phyloP scores from a whole-genome alignment of 2,797 vertebrate species.

The Todus mexicanus region DNA sequence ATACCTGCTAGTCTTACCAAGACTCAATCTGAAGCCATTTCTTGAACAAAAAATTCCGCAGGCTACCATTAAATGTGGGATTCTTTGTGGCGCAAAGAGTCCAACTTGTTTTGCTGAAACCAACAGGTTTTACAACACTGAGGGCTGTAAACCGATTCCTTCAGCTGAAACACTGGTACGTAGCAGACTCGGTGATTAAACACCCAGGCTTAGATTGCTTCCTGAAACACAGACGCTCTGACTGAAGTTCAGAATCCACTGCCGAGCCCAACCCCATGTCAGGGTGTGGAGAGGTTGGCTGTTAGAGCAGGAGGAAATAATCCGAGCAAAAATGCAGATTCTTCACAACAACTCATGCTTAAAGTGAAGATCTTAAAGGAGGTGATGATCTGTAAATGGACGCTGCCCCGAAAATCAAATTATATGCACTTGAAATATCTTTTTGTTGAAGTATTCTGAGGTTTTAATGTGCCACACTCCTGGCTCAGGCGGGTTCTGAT shows the following conservation, averaged over 20 bases:
- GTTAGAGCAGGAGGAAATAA: neutral
- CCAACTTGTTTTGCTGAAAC: neutral
- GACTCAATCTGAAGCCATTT: neutral
- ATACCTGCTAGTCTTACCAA: neutral
- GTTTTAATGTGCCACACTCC: neutral
- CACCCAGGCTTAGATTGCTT: neutral
- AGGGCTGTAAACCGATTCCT: neutral
- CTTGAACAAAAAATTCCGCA: neutral
- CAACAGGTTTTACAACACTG: neutral
- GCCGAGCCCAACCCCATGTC: neutral
- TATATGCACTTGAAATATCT: neutral
- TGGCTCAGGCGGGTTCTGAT: neutral
- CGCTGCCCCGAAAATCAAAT: neutral
- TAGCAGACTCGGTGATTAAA: neutral
- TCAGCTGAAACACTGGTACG: neutral
- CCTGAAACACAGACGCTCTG: neutral
- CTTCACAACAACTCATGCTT: neutral
- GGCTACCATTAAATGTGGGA: neutral
- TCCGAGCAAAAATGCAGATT: neutral
- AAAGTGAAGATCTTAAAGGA: neutral
- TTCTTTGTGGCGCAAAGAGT: neutral
- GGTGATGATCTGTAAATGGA: neutral
- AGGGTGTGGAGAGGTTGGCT: neutral
- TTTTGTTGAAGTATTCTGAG: neutral
- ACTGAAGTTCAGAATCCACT: neutral